Conservation (phyloP, 2,888 invertebrate genomes). For the Acanthosoma haemorrhoidale region DNA sequence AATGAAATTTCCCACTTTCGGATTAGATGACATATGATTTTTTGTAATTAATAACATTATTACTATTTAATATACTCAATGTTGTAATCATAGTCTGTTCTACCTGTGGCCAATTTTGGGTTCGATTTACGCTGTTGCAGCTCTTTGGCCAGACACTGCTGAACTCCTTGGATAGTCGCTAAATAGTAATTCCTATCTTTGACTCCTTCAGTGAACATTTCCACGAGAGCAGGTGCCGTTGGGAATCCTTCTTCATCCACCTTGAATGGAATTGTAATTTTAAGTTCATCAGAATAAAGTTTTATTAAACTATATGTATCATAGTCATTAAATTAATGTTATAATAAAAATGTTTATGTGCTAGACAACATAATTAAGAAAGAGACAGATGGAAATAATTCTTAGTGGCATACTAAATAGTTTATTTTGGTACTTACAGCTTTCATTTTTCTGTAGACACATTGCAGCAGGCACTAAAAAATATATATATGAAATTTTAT, state of each 20-base stretch:
- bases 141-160: conserved; percentile 59
- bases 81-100: too few species aligned
- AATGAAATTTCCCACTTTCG: too few species aligned
- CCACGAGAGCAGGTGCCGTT: conserved; percentile 64
- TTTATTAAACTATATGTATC: neutral
- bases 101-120: conserved; percentile 46
- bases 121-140: conserved; percentile 50
- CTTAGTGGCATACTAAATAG: neutral
- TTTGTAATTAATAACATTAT: too few species aligned
- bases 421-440: conserved; percentile 55
- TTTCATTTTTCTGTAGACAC: conserved; percentile 72
- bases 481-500: too few species aligned
- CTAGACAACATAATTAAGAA: neutral
- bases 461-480: conserved; percentile 70
- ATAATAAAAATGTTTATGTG: neutral
- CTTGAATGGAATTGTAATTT: too few species aligned
- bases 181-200: conserved; percentile 68
- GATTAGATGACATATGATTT: too few species aligned
- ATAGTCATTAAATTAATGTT: neutral
- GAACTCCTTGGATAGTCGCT: conserved; percentile 65
- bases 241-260: conserved; percentile 69
- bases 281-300: too few species aligned
- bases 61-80: too few species aligned
- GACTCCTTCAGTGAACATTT: conserved; percentile 72
- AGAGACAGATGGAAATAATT: neutral